phyloP scores from a whole-genome alignment of 2,113 vertebrate species.

The Jaculus jaculus region DNA sequence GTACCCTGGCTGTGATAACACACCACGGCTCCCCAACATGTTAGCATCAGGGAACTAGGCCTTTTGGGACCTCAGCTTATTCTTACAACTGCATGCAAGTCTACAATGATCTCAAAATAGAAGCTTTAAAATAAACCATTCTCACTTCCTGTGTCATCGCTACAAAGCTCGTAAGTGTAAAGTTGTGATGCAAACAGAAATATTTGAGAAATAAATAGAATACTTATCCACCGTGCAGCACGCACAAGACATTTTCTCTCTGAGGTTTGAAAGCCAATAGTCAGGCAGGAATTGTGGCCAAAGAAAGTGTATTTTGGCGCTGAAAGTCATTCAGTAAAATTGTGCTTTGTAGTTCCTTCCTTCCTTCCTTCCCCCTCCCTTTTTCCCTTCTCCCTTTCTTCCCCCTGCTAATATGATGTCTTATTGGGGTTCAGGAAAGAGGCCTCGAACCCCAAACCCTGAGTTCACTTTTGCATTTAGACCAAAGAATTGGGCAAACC shows the following conservation, averaged over 20 bases:
- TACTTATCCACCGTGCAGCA: neutral
- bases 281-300: neutral
- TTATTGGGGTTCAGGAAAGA: too few species aligned
- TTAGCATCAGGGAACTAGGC: neutral
- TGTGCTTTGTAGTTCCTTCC: neutral
- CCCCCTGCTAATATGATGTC: too few species aligned
- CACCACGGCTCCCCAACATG: neutral
- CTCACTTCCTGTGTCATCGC: conserved; percentile 16
- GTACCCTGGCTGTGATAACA: neutral
- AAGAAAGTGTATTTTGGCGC: neutral
- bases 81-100: neutral
- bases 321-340: neutral
- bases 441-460: too few species aligned
- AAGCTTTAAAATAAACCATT: conserved; percentile 33
- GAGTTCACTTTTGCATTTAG: too few species aligned
- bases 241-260: neutral
- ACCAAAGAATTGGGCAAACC: too few species aligned
- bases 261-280: neutral
- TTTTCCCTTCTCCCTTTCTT: neutral
- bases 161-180: neutral
- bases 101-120: conserved; percentile 23
- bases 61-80: neutral
- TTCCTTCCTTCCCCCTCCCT: too few species aligned
- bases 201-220: neutral
- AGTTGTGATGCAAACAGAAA: neutral